phyloP scores from a whole-genome alignment of 2,797 vertebrate species.

The Myotis vivesi region DNA sequence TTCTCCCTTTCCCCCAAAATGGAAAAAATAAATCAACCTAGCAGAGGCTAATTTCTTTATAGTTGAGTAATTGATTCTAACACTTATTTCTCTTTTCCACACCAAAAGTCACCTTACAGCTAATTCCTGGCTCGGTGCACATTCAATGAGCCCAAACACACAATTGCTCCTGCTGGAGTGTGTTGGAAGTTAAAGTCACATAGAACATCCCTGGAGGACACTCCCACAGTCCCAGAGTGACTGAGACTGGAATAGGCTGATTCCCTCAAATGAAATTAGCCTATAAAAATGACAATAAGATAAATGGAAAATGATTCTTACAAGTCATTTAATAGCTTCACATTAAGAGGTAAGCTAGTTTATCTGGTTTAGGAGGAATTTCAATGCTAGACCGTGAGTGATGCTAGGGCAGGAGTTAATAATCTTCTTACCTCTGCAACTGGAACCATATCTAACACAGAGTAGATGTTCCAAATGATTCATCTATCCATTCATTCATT shows the following conservation, averaged over 20 bases:
- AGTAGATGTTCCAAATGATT: background rate
- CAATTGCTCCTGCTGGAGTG: background rate
- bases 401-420: background rate
- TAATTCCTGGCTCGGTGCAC: conserved; percentile 39
- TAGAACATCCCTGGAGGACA: conserved; percentile 12
- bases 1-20: background rate
- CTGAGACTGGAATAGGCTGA: background rate
- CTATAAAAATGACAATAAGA: conserved; percentile 71
- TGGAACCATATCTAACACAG: background rate
- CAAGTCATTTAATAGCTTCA: conserved; percentile 37
- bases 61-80: conserved; percentile 27
- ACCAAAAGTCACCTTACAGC: background rate
- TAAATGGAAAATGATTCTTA: conserved; percentile 44
- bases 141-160: conserved; percentile 53
- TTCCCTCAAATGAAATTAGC: conserved; percentile 58
- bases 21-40: background rate
- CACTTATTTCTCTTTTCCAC: conserved; percentile 46
- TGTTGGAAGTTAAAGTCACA: conserved; percentile 45
- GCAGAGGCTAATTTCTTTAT: conserved; percentile 46
- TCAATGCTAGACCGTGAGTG: background rate
- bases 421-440: background rate
- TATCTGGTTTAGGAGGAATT: conserved; percentile 41
- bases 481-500: background rate
- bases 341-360: conserved; percentile 40
- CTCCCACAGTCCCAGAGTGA: conserved; percentile 2